A percentile compares a stretch with the other conserved stretches of the same genome.
These are phyloP conservation scores for Neodiprion virginianus DNA, from an alignment of 1,140 invertebrate species.

Conservation along the genomic window DNA sequence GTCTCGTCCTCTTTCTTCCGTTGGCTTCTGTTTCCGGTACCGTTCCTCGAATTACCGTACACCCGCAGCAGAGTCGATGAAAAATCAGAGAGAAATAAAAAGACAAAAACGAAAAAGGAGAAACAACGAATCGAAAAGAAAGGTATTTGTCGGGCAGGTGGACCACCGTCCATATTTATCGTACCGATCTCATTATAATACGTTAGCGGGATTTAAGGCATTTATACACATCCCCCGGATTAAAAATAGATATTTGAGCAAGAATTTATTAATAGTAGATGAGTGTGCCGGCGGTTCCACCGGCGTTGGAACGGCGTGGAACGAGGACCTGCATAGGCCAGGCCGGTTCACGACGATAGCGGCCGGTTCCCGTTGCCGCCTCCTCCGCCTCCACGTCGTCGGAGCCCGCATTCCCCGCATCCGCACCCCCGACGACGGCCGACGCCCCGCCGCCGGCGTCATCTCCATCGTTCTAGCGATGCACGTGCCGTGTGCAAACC, in stretches of 20 bases:
- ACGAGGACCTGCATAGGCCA: neutral
- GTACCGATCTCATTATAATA: neutral
- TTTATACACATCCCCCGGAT: constrained; percentile 7
- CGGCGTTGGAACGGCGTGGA: constrained; percentile 4
- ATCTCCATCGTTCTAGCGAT: constrained; percentile 35
- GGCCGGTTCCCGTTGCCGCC: neutral
- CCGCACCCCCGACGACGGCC: neutral
- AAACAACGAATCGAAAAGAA: no score
- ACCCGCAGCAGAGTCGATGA: no score
- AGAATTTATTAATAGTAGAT: constrained; percentile 43
- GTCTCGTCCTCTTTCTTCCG: no score
- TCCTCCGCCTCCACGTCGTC: constrained; percentile 18
- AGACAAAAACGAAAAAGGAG: no score
- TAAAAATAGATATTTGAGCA: constrained; percentile 44
- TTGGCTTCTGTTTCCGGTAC: no score
- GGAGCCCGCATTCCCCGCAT: constrained; percentile 10
- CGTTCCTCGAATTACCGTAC: no score
- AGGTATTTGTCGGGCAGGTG: neutral
- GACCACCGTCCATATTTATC: neutral
- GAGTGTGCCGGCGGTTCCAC: constrained; percentile 31
- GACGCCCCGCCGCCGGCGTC: constrained; percentile 19
- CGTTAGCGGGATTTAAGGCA: constrained; percentile 3
- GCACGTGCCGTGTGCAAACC: constrained; percentile 62
- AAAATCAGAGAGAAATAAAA: neutral
- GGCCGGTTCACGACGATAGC: neutral